Conservation (phyloP, 2,888 invertebrate species). For the Hanleya hanleyi region DNA sequence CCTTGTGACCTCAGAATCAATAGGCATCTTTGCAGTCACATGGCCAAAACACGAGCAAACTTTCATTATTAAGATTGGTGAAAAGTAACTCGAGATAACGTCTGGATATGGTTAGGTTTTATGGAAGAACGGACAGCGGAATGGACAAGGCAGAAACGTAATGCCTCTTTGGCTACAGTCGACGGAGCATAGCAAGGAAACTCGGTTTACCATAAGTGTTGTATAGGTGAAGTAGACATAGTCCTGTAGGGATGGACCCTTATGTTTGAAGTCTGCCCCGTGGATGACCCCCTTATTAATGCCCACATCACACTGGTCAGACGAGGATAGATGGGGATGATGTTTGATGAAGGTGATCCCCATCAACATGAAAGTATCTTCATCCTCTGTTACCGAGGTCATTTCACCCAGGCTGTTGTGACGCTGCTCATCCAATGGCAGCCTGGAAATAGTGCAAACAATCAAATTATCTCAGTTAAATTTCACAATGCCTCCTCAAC, state of each 20-base stretch:
- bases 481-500: no score
- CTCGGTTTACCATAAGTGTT: constrained; percentile 59
- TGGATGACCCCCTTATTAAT: constrained; percentile 57
- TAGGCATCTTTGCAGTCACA: no score
- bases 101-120: no score
- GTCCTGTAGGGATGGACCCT: constrained; percentile 60
- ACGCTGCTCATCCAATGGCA: constrained; percentile 46
- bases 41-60: no score
- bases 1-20: no score
- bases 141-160: no score
- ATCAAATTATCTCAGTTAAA: no score
- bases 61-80: no score
- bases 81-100: no score
- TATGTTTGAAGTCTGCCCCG: constrained; percentile 55
- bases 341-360: constrained; percentile 53
- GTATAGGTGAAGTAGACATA: constrained; percentile 59
- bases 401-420: constrained; percentile 21
- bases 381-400: constrained; percentile 59
- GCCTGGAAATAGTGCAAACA: constrained; percentile 30
- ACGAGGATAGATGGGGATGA: constrained; percentile 48
- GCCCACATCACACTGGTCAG: constrained; percentile 47
- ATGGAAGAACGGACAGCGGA: no score
- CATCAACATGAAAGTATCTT: constrained; percentile 57
- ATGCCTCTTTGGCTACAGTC: no score
- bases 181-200: no score